Conservation (phyloP, 1,140 invertebrate genomes). For the Nautilus pompilius region DNA sequence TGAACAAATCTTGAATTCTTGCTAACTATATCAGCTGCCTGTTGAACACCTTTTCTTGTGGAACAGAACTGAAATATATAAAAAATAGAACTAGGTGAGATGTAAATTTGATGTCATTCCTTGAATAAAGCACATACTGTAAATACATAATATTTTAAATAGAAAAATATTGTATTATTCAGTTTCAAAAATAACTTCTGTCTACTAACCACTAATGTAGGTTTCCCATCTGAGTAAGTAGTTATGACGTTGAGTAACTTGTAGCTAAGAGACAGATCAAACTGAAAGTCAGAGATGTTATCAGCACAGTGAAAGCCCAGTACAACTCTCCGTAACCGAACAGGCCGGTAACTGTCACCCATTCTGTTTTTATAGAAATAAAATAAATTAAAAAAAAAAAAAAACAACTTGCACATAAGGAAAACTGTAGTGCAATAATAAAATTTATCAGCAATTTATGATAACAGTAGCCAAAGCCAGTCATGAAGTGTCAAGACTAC, state of each 20-base stretch:
- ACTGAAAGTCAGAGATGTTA: conserved; percentile 65
- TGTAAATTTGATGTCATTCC: too few relatives aligned
- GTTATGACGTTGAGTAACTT: conserved; percentile 68
- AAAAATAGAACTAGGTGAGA: conserved; percentile 6
- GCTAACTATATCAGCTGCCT: conserved; percentile 65
- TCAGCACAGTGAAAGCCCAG: conserved; percentile 63
- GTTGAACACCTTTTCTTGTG: conserved; percentile 70
- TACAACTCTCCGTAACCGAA: conserved; percentile 70
- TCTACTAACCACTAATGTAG: conserved; percentile 69
- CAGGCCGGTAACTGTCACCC: conserved; percentile 69
- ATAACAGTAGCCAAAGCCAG: too few relatives aligned
- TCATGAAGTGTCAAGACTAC: too few relatives aligned
- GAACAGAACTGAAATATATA: conserved; percentile 65
- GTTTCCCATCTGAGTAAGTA: conserved; percentile 70
- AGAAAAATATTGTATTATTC: too few relatives aligned
- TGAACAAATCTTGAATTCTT: conserved; percentile 63
- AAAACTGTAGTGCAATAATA: too few relatives aligned
- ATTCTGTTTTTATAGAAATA: too few relatives aligned
- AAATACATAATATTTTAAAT: too few relatives aligned
- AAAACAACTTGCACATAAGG: too few relatives aligned
- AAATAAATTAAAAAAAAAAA: too few relatives aligned
- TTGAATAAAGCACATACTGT: background rate
- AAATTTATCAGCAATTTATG: too few relatives aligned
- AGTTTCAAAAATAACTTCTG: too few relatives aligned
- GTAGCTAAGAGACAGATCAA: conserved; percentile 74